Percentiles rank a stretch among this genome's conserved stretches.
These are phyloP conservation scores for Zygothrica quintamaculata DNA, from an alignment of 2,888 invertebrate genomes.

Conservation along the genomic window DNA sequence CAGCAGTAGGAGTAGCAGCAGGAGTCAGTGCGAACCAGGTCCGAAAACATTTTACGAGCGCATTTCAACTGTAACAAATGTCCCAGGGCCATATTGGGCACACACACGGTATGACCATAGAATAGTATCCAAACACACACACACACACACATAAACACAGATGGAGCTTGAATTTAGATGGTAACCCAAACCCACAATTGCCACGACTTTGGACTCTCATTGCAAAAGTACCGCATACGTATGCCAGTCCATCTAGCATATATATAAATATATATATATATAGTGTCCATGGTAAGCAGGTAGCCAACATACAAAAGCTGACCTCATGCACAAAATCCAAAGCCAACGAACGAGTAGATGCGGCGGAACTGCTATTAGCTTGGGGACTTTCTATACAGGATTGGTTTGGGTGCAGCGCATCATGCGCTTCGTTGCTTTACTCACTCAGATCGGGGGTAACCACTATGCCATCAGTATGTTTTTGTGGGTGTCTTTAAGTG, in stretches of 20 bases:
- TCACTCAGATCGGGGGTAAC: conserved; percentile 37
- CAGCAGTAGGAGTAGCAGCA: conserved; percentile 8
- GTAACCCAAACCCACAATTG: no score
- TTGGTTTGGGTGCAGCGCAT: conserved; percentile 47
- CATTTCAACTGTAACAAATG: conserved; percentile 81
- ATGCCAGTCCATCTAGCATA: neutral
- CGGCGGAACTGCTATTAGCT: conserved; percentile 26
- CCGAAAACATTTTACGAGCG: conserved; percentile 76
- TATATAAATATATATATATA: no score
- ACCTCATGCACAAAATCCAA: conserved; percentile 72
- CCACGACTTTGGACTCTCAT: neutral
- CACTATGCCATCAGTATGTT: conserved; percentile 7
- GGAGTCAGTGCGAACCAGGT: conserved; percentile 31
- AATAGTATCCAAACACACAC: conserved; percentile 12
- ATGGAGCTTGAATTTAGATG: no score
- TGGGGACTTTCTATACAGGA: conserved; percentile 16
- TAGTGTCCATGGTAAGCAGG: conserved; percentile 10
- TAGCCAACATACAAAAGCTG: conserved; percentile 62
- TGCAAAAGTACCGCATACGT: neutral
- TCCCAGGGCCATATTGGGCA: conserved; percentile 61
- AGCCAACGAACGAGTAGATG: conserved; percentile 50
- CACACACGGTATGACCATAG: conserved; percentile 37
- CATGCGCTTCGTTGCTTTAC: conserved; percentile 55
- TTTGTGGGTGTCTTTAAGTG: conserved; percentile 16
- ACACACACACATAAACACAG: no score